Percentiles rank a stretch among this genome's conserved stretches.
phyloP scores from a whole-genome alignment of 2,113 vertebrate genomes.

The Prolemur simus region DNA sequence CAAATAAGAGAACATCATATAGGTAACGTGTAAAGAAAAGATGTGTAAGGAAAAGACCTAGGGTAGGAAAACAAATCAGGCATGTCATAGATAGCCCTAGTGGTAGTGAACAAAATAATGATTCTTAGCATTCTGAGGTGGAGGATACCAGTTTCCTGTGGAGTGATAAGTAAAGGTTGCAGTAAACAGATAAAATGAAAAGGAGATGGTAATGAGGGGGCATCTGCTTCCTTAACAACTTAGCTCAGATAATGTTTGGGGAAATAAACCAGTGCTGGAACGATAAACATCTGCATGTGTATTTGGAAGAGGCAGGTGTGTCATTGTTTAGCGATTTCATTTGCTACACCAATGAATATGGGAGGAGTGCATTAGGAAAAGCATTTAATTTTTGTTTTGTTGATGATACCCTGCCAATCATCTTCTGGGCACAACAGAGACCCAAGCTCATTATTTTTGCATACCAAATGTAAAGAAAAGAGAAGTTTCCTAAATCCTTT shows the following conservation, averaged over 20 bases:
- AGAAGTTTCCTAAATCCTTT: not conserved
- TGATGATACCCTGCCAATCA: not conserved
- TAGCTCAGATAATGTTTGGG: not conserved
- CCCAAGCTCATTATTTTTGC: not conserved
- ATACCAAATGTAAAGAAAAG: not conserved
- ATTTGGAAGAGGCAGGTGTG: not conserved
- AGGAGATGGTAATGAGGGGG: not conserved
- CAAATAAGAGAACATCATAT: not conserved
- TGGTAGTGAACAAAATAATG: not conserved
- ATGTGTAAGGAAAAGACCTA: not conserved
- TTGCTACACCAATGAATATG: not conserved
- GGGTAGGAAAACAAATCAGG: not conserved
- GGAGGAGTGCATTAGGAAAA: not conserved
- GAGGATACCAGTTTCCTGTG: not conserved
- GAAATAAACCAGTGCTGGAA: conserved; percentile 29
- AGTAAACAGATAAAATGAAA: not conserved
- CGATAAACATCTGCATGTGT: conserved; percentile 26
- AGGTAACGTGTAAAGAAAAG: too few relatives aligned
- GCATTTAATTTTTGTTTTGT: not conserved
- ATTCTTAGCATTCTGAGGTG: not conserved
- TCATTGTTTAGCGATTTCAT: not conserved
- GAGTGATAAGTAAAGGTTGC: not conserved
- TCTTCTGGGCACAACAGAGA: not conserved
- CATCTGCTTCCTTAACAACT: conserved; percentile 16
- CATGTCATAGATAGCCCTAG: not conserved